Evolutionary conservation across 2,113 vertebrate genomes (phyloP).

Genomic region (Poicephalus gulielmi): DNA sequence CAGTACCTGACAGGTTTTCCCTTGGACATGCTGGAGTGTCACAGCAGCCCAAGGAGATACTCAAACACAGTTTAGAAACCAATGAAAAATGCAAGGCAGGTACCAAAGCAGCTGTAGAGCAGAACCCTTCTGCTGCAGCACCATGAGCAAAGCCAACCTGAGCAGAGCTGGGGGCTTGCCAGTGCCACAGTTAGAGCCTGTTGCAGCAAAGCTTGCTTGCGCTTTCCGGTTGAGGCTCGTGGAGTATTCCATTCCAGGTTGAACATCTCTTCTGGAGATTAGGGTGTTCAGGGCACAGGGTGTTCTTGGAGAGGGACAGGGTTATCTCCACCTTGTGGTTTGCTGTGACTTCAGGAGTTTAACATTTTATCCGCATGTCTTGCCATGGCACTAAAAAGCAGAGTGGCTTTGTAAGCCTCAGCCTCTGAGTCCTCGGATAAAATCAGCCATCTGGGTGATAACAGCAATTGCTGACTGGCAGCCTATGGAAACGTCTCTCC

Average conservation of each 20-base stretch:
- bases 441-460: conserved; percentile 71
- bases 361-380: neutral
- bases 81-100: neutral
- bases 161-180: neutral
- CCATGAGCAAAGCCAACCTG: neutral
- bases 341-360: neutral
- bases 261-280: neutral
- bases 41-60: neutral
- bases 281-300: neutral
- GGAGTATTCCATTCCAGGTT: fast-evolving
- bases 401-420: neutral
- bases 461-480: conserved; percentile 44
- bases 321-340: neutral
- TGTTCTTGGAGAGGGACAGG: fast-evolving
- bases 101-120: neutral
- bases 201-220: fast-evolving
- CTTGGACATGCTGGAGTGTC: neutral
- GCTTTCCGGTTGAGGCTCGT: neutral
- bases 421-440: conserved; percentile 58
- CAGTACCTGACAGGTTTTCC: neutral
- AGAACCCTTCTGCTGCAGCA: neutral
- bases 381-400: neutral
- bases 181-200: neutral
- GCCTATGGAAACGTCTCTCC: conserved; percentile 54
- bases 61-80: neutral